These are phyloP conservation scores for Xenopus laevis DNA, from an alignment of 2,113 vertebrate species.

Conservation along the genomic window DNA sequence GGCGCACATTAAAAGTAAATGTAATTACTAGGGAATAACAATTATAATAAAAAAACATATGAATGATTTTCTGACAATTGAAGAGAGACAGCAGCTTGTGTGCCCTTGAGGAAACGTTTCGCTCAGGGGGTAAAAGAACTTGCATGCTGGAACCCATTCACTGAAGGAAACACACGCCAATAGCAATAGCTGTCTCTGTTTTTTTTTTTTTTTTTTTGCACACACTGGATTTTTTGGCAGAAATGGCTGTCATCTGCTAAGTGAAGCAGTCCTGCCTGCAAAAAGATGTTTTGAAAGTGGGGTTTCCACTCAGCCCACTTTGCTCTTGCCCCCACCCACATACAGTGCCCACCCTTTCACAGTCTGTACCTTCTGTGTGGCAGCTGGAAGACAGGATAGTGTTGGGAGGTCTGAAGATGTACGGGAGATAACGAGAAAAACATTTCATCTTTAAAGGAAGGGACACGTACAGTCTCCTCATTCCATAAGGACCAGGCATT, in stretches of 20 bases:
- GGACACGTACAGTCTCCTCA: slow-evolving; percentile 54
- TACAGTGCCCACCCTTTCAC: slow-evolving; percentile 46
- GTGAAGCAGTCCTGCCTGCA: slow-evolving; percentile 50
- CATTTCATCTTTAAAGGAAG: slow-evolving; percentile 88
- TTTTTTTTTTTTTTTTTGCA: not conserved
- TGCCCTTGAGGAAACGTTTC: not conserved
- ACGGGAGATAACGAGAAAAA: slow-evolving; percentile 93
- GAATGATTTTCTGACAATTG: slow-evolving; percentile 32
- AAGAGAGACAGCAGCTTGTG: not conserved
- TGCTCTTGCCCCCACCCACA: slow-evolving; percentile 30
- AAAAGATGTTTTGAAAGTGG: slow-evolving; percentile 48
- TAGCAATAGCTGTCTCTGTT: slow-evolving; percentile 1
- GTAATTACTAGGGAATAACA: not conserved
- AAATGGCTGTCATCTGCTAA: slow-evolving; percentile 46
- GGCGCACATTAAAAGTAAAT: slow-evolving; percentile 27
- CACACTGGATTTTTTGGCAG: slow-evolving; percentile 45
- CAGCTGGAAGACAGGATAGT: slow-evolving; percentile 90
- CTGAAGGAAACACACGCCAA: slow-evolving; percentile 5
- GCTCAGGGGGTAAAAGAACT: not conserved
- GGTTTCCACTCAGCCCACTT: slow-evolving; percentile 48
- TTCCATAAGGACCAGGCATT: slow-evolving; percentile 56
- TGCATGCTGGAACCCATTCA: not conserved
- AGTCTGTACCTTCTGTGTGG: slow-evolving; percentile 87
- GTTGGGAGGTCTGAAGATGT: slow-evolving; percentile 89
- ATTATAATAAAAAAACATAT: not conserved